Percentiles rank a stretch among this genome's conserved stretches.
These are phyloP conservation scores for Sceloporus undulatus DNA, from an alignment of 2,113 vertebrate genomes.

Conservation along the genomic window DNA sequence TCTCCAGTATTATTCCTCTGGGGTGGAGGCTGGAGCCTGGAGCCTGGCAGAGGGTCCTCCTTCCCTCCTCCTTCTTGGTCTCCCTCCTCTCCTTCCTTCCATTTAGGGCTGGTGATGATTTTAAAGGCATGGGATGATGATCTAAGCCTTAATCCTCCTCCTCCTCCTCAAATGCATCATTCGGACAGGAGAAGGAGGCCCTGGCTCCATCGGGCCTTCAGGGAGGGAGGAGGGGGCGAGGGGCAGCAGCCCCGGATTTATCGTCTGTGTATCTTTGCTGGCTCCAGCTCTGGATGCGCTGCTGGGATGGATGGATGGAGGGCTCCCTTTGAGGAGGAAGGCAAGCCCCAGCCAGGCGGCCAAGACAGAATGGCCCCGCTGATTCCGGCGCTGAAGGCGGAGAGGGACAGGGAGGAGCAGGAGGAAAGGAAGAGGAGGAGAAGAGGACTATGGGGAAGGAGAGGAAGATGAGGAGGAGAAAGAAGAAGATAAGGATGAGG, in stretches of 20 bases:
- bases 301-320: slow-evolving; percentile 79
- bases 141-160: slow-evolving; percentile 68
- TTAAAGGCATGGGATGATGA: slow-evolving; percentile 72
- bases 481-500: no score
- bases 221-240: slow-evolving; percentile 66
- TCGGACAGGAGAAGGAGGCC: slow-evolving; percentile 69
- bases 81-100: not conserved
- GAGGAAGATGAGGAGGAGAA: no score
- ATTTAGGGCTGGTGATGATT: slow-evolving; percentile 73
- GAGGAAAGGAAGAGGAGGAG: slow-evolving; percentile 62
- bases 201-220: slow-evolving; percentile 41
- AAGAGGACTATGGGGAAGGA: not conserved
- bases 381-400: no score
- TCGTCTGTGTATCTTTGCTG: slow-evolving; percentile 90
- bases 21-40: no score
- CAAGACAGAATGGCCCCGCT: no score
- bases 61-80: not conserved
- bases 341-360: slow-evolving; percentile 39
- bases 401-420: no score
- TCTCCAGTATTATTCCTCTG: no score
- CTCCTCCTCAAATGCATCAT: slow-evolving; percentile 60
- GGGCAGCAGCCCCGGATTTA: slow-evolving; percentile 82
- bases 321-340: slow-evolving; percentile 74
- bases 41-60: not conserved
- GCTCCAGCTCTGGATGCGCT: slow-evolving; percentile 87